Conservation (phyloP, 2,888 invertebrate species). For the Cylloceria caligata region DNA sequence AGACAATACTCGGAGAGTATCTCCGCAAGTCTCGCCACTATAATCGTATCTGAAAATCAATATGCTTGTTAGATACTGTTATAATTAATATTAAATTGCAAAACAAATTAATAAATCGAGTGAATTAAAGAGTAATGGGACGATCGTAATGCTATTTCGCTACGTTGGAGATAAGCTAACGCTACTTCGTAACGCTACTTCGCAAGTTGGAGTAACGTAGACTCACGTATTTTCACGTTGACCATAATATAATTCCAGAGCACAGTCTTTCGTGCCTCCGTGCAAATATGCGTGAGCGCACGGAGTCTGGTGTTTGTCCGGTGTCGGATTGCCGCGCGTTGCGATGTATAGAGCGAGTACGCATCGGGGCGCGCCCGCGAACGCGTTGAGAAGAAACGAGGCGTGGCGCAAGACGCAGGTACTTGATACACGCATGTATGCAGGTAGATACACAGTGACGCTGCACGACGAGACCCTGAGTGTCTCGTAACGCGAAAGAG, state of each 20-base stretch:
- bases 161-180: too few species aligned
- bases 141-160: too few species aligned
- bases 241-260: constrained; percentile 62
- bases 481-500: constrained; percentile 24
- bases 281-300: constrained; percentile 48
- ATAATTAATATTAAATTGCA: constrained; percentile 12
- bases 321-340: constrained; percentile 68
- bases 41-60: too few species aligned
- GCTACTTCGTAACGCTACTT: too few species aligned
- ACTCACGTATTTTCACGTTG: constrained; percentile 25
- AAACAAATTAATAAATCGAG: constrained; percentile 15
- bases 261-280: constrained; percentile 39
- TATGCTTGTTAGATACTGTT: too few species aligned
- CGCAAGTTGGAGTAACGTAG: background rate
- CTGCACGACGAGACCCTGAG: constrained; percentile 28
- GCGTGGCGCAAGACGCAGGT: constrained; percentile 68
- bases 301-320: constrained; percentile 56
- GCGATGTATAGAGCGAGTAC: constrained; percentile 9
- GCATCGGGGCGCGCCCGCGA: constrained; percentile 19
- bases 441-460: constrained; percentile 38
- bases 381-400: constrained; percentile 63
- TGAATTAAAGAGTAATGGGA: background rate
- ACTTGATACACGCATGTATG: constrained; percentile 42
- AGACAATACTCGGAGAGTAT: background rate
- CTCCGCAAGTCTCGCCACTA: background rate